Percentiles rank a stretch among this genome's conserved stretches.
These are phyloP conservation scores for Scopus umbretta DNA, from an alignment of 2,113 vertebrate species.

Conservation along the genomic window DNA sequence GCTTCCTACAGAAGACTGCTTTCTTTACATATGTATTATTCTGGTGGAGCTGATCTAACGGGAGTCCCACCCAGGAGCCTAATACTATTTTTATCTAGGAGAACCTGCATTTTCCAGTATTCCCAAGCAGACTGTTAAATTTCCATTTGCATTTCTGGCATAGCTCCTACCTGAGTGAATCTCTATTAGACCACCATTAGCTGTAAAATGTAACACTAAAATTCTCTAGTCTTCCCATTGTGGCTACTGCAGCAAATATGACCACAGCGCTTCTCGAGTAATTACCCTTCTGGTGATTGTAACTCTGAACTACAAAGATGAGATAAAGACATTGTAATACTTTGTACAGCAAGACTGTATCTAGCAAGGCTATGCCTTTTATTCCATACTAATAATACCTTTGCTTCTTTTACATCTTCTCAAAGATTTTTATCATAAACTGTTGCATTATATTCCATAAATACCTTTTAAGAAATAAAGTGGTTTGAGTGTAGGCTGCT, in stretches of 20 bases:
- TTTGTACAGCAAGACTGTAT: background rate
- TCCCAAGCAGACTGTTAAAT: background rate
- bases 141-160: background rate
- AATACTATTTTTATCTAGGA: background rate
- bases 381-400: background rate
- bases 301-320: background rate
- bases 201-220: background rate
- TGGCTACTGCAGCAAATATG: background rate
- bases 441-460: background rate
- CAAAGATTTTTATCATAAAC: background rate
- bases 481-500: background rate
- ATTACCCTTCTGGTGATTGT: background rate
- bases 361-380: background rate
- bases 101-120: background rate
- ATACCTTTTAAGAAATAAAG: background rate
- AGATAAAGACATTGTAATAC: background rate
- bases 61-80: background rate
- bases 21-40: background rate
- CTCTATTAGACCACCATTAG: background rate
- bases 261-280: background rate
- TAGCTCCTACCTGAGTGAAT: background rate
- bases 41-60: background rate
- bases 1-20: background rate
- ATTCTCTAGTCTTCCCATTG: background rate
- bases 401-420: background rate